Evolutionary conservation across 53 echinoderm and acorn worm species (phyloP).

Genomic region (Holothuria leucospilota): DNA sequence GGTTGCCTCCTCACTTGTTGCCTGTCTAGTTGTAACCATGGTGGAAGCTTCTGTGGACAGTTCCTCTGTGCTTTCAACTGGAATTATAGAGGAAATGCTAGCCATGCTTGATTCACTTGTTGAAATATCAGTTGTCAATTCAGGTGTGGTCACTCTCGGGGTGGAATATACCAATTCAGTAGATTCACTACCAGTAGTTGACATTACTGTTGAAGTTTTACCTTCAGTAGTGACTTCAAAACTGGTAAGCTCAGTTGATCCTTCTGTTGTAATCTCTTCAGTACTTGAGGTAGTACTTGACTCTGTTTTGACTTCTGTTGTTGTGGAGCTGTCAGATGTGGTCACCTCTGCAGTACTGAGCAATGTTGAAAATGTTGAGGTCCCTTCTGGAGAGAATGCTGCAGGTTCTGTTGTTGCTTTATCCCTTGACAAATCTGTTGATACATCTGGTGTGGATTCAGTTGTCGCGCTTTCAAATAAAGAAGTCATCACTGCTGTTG

Average conservation of each 20-base stretch:
- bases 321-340: too few relatives aligned
- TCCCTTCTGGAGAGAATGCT: neutral
- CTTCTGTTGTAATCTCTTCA: neutral
- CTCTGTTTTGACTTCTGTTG: too few relatives aligned
- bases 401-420: neutral
- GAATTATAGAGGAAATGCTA: neutral
- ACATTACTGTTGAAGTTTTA: too few relatives aligned
- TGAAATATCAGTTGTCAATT: neutral
- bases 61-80: neutral
- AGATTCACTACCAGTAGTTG: neutral
- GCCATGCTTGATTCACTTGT: neutral
- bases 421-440: neutral
- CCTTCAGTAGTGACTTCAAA: too few relatives aligned
- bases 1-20: neutral
- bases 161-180: neutral
- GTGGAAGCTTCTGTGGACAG: neutral
- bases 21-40: neutral
- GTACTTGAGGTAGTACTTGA: neutral
- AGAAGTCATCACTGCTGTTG: neutral
- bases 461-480: neutral
- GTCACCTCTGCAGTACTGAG: neutral
- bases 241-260: too few relatives aligned
- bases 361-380: neutral
- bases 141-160: neutral
- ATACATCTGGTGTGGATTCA: neutral